Conservation (phyloP, 1,140 invertebrate species). For the Diachasma alloeum region DNA sequence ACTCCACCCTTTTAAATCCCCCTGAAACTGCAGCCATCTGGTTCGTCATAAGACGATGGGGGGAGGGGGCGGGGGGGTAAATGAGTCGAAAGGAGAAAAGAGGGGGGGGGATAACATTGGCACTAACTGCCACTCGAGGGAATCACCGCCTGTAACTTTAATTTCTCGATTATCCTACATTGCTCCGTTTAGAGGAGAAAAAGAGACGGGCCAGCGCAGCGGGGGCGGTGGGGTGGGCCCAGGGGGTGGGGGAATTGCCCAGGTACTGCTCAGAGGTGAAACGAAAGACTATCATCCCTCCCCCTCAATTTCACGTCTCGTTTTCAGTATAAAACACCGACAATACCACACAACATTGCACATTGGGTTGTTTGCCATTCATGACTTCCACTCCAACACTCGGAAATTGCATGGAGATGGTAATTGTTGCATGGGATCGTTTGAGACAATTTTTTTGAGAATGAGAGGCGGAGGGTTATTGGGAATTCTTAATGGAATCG, state of each 20-base stretch:
- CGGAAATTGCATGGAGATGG: constrained; percentile 9
- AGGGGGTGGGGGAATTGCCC: constrained; percentile 1
- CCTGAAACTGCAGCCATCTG: not conserved
- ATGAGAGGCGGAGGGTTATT: not conserved
- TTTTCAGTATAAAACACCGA: not conserved
- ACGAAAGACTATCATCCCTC: not conserved
- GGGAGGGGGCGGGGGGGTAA: too few species aligned
- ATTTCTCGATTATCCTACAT: constrained; percentile 62
- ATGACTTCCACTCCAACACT: not conserved
- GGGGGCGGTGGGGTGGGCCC: not conserved
- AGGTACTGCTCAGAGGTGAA: not conserved
- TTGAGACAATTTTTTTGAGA: not conserved
- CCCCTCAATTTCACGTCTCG: not conserved
- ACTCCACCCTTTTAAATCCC: constrained; percentile 23
- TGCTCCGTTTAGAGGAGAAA: not conserved
- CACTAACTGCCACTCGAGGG: constrained; percentile 12
- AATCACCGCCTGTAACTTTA: constrained; percentile 59
- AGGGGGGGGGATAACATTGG: constrained; percentile 19
- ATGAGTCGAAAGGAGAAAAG: not conserved
- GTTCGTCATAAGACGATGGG: not conserved
- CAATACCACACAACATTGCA: constrained; percentile 7
- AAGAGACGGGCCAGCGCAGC: too few species aligned
- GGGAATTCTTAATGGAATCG: not conserved
- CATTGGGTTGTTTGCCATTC: not conserved
- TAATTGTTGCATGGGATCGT: not conserved